Percentiles rank a stretch among this genome's conserved stretches.
phyloP scores from a whole-genome alignment of 2,797 vertebrate species.

The Sebastes reedi region DNA sequence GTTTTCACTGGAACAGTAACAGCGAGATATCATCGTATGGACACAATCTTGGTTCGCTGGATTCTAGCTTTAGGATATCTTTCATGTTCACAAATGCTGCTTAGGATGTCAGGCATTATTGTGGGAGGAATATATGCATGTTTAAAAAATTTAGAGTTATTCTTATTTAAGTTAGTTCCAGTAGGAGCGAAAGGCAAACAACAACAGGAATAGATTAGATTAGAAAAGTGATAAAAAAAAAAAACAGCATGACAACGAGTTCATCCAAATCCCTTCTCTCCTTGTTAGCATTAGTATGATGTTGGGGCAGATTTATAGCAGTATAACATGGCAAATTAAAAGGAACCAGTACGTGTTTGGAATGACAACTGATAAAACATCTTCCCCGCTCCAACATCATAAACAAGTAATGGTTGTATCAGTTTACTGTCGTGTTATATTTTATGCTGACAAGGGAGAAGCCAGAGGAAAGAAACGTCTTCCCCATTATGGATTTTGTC shows the following conservation, averaged over 20 bases:
- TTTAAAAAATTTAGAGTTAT: neutral
- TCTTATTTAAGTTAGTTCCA: conserved; percentile 29
- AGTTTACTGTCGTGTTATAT: conserved; percentile 72
- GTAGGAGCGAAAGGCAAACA: conserved; percentile 37
- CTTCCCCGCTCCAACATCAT: conserved; percentile 56
- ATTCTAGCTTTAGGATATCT: conserved; percentile 25
- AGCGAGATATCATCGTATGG: neutral
- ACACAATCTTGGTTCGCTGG: neutral
- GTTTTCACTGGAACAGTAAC: neutral
- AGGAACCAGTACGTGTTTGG: conserved; percentile 62
- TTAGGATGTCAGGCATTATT: conserved; percentile 10
- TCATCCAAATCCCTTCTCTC: conserved; percentile 49
- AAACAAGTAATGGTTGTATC: conserved; percentile 75
- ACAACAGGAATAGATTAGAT: conserved; percentile 51
- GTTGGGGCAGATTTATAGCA: conserved; percentile 68
- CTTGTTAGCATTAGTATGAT: conserved; percentile 64
- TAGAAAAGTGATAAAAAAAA: conserved; percentile 41
- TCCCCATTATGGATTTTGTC: conserved; percentile 62
- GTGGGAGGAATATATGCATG: conserved; percentile 41
- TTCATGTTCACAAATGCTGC: conserved; percentile 8
- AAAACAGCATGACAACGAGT: conserved; percentile 25
- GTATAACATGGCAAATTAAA: conserved; percentile 71
- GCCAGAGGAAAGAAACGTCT: conserved; percentile 51
- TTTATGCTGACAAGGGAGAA: conserved; percentile 70
- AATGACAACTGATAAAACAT: conserved; percentile 51